A percentile compares a stretch with the other conserved stretches of the same genome.
These are phyloP conservation scores for Picathartes gymnocephalus DNA, from an alignment of 2,113 vertebrate species.

Conservation along the genomic window DNA sequence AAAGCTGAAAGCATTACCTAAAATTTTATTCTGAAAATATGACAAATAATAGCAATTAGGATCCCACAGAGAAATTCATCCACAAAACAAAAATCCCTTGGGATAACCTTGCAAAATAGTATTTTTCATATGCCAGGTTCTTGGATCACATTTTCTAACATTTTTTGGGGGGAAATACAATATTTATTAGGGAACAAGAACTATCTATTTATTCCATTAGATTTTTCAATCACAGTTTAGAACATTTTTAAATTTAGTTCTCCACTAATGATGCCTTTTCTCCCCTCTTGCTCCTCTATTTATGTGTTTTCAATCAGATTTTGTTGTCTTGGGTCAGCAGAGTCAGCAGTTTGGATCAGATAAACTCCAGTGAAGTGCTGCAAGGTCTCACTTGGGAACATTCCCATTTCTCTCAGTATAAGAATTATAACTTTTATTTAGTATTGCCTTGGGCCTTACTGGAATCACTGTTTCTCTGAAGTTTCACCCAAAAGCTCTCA, in stretches of 20 bases:
- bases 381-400: not conserved
- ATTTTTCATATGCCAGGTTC: not conserved
- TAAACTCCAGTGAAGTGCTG: not conserved
- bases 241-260: not conserved
- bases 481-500: not conserved
- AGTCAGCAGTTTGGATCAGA: not conserved
- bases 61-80: not conserved
- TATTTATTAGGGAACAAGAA: not conserved
- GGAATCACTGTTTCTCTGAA: not conserved
- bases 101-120: not conserved
- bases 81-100: not conserved
- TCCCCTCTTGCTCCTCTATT: not conserved
- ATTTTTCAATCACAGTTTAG: not conserved
- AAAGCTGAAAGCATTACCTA: not conserved
- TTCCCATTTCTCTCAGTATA: not conserved
- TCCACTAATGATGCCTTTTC: not conserved
- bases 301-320: not conserved
- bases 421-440: not conserved
- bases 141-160: not conserved
- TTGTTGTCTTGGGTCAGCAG: not conserved
- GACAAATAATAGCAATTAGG: not conserved
- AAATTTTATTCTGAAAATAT: not conserved
- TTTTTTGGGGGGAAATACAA: not conserved
- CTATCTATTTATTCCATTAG: not conserved
- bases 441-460: not conserved